Evolutionary conservation across 2,797 vertebrate genomes (phyloP).

Genomic region (Vespertilio murinus): DNA sequence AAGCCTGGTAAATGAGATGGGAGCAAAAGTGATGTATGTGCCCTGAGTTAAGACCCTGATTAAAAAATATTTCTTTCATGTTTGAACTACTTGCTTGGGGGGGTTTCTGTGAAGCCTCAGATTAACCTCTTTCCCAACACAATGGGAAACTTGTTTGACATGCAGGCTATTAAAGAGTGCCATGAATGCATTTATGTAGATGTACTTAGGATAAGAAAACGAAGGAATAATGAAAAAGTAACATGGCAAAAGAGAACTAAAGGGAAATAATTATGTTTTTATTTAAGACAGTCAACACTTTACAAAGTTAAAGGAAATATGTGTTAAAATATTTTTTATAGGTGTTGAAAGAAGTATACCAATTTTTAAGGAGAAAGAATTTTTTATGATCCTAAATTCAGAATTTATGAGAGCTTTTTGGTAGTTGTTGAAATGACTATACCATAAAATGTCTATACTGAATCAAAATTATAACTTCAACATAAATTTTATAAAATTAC

Average conservation of each 20-base stretch:
- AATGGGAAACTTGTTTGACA: neutral
- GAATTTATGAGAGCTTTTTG: neutral
- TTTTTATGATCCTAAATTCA: neutral
- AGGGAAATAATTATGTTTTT: neutral
- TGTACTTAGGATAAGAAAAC: neutral
- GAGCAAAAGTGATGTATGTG: neutral
- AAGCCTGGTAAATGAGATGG: neutral
- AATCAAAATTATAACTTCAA: constrained; percentile 18
- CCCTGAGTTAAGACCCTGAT: neutral
- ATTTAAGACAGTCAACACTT: constrained; percentile 8
- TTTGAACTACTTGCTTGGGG: neutral
- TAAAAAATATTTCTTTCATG: neutral
- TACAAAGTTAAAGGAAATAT: neutral
- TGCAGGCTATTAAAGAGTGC: neutral
- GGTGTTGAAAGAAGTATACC: neutral
- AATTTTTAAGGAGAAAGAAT: neutral
- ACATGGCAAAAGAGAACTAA: neutral
- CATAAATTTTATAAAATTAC: neutral
- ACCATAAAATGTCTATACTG: neutral
- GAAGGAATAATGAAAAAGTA: neutral
- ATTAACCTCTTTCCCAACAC: neutral
- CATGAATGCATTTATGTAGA: neutral
- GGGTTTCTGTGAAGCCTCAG: neutral
- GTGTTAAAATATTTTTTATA: neutral
- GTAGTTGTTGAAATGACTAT: neutral